Evolutionary conservation across 2,797 vertebrate species (phyloP).

Genomic region (Paratrypauchen microcephalus): DNA sequence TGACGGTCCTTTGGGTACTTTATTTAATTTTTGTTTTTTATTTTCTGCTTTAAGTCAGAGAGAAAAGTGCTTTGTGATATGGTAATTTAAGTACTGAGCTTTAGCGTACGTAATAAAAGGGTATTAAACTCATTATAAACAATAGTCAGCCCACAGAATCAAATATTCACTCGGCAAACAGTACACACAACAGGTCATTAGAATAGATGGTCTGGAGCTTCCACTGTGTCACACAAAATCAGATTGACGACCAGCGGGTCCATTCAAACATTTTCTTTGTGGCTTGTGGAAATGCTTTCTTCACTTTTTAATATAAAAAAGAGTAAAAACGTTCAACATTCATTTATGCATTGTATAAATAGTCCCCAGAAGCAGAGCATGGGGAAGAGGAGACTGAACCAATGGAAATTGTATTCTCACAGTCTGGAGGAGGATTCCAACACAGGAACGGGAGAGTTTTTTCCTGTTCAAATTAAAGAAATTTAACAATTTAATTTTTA

Average conservation of each 20-base stretch:
- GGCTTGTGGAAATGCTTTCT: neutral
- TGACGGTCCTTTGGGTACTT: too few species aligned
- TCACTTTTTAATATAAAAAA: neutral
- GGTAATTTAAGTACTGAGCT: too few species aligned
- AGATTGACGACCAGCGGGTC: too few species aligned
- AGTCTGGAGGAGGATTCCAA: constrained; percentile 12
- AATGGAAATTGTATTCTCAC: constrained; percentile 9
- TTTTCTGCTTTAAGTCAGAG: too few species aligned
- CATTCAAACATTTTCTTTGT: neutral
- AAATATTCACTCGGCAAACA: neutral
- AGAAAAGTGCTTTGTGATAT: too few species aligned
- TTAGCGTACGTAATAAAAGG: too few species aligned
- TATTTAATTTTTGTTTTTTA: too few species aligned
- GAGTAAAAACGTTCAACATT: neutral
- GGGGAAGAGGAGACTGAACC: neutral
- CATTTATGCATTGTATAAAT: neutral
- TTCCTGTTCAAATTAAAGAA: too few species aligned
- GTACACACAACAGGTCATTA: neutral
- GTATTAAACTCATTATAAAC: too few species aligned
- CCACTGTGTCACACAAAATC: neutral
- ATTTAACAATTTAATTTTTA: too few species aligned
- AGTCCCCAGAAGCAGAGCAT: neutral
- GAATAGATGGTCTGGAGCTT: neutral
- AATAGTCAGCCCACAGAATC: neutral
- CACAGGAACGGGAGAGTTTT: constrained; percentile 24